phyloP scores from a whole-genome alignment of 1,140 invertebrate species.

The Lasioglossum albipes region DNA sequence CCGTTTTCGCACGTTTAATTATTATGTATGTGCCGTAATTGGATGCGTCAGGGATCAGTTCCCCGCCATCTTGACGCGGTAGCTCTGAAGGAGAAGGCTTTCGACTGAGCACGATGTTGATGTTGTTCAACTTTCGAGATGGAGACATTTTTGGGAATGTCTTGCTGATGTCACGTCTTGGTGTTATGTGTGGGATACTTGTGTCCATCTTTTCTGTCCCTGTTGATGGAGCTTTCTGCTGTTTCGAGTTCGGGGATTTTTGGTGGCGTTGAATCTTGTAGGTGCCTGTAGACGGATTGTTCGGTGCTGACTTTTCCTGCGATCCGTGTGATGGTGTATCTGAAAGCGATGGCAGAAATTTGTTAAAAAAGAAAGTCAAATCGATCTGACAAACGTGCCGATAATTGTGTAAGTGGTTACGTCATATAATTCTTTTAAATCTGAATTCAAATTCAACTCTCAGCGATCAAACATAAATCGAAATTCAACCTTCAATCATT shows the following conservation, averaged over 20 bases:
- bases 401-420: too few relatives aligned
- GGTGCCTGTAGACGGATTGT: too few relatives aligned
- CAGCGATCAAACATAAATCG: too few relatives aligned
- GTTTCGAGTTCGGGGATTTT: neutral
- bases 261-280: neutral
- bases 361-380: too few relatives aligned
- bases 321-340: neutral
- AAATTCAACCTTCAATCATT: too few relatives aligned
- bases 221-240: neutral
- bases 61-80: too few relatives aligned
- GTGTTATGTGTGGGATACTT: neutral
- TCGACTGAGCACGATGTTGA: conserved; percentile 52
- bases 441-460: too few relatives aligned
- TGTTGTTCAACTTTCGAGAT: conserved; percentile 59
- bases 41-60: neutral
- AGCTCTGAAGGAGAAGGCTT: neutral
- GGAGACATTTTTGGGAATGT: conserved; percentile 59
- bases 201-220: neutral
- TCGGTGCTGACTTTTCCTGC: accelerated
- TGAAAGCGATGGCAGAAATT: neutral
- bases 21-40: neutral
- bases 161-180: conserved; percentile 12
- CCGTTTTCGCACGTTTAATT: neutral
- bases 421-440: too few relatives aligned
- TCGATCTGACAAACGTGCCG: too few relatives aligned